A percentile compares a stretch with the other conserved stretches of the same genome.
phyloP scores from a whole-genome alignment of 2,797 vertebrate species.

The Channa striata region DNA sequence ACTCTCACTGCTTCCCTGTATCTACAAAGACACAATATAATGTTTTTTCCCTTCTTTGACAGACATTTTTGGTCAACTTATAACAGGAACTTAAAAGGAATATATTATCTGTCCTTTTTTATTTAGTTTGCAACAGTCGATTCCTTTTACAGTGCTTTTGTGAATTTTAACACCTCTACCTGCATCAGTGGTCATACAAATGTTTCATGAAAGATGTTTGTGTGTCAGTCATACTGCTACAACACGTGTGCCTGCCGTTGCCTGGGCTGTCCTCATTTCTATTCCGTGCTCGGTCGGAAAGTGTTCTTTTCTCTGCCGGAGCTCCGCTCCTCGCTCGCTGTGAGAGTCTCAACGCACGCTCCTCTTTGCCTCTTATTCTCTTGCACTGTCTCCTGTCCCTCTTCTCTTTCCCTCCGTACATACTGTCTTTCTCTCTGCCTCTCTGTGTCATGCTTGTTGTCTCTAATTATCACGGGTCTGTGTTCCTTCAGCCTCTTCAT shows the following conservation, averaged over 20 bases:
- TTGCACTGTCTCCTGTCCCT: constrained; percentile 52
- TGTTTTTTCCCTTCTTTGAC: constrained; percentile 25
- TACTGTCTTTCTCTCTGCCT: constrained; percentile 19
- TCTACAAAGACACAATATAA: constrained; percentile 66
- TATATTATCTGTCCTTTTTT: constrained; percentile 25
- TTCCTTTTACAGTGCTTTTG: neutral
- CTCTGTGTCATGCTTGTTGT: constrained; percentile 65
- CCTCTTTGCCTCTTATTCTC: constrained; percentile 39
- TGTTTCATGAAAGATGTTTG: constrained; percentile 34
- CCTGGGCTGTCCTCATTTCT: constrained; percentile 48
- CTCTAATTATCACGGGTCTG: constrained; percentile 70
- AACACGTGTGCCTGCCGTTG: constrained; percentile 28
- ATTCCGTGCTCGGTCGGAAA: constrained; percentile 44
- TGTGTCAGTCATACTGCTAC: constrained; percentile 33
- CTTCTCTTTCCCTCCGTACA: neutral
- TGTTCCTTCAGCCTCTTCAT: constrained; percentile 71
- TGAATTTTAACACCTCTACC: neutral
- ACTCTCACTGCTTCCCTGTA: constrained; percentile 39
- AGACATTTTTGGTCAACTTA: constrained; percentile 25
- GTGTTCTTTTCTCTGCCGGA: constrained; percentile 62
- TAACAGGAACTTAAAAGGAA: constrained; percentile 13
- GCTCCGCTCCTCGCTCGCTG: constrained; percentile 50
- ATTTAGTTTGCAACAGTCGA: constrained; percentile 15
- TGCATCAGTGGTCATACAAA: constrained; percentile 20
- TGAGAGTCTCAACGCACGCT: constrained; percentile 47